Evolutionary conservation across 2,113 vertebrate genomes (phyloP).

Genomic region (Vidua macroura): DNA sequence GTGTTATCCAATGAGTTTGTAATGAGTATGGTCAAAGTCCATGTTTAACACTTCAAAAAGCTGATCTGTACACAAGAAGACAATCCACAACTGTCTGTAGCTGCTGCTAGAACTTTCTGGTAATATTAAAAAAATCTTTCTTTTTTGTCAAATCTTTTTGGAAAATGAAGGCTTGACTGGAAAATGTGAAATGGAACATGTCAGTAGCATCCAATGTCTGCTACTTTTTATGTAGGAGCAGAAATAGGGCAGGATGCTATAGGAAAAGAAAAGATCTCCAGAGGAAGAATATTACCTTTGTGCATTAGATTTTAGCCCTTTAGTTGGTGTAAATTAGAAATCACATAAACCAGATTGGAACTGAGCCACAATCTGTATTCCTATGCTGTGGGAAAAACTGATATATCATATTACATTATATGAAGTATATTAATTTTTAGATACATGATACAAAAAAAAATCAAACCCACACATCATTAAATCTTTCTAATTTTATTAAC

Average conservation of each 20-base stretch:
- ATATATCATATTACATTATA: neutral
- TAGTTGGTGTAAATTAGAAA: neutral
- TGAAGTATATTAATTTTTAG: neutral
- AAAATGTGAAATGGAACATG: neutral
- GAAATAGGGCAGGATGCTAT: neutral
- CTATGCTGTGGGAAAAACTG: neutral
- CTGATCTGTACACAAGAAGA: neutral
- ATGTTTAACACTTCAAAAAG: neutral
- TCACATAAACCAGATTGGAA: neutral
- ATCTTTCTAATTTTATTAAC: neutral
- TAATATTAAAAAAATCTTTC: fast-evolving
- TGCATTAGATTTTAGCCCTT: neutral
- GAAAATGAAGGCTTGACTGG: neutral
- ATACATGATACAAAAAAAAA: neutral
- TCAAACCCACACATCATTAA: neutral
- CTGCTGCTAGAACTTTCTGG: neutral
- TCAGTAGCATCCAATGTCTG: neutral
- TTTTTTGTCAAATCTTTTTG: neutral
- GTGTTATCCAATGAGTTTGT: neutral
- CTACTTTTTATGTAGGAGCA: neutral
- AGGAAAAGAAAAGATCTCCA: neutral
- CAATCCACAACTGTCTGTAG: neutral
- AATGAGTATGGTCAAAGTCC: neutral
- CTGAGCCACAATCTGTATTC: neutral
- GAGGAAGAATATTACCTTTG: neutral